Base-by-base conservation (phyloP, 2,888 invertebrate genomes). In the Subacronicta megacephala region DNA sequence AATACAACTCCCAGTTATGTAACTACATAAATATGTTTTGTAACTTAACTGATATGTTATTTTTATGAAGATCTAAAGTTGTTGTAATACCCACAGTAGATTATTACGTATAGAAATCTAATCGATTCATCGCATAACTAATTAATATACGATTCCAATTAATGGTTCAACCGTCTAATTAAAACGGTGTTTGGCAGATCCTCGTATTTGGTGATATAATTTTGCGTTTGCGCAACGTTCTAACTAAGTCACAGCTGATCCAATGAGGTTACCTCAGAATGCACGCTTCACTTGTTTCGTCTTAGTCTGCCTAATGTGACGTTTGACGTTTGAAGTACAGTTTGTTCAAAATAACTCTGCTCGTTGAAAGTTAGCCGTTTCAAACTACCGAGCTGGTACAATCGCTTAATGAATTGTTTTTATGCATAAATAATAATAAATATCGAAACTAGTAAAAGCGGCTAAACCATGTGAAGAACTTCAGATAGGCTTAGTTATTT, bases 211-310 rank as follows among this genome's bases (percentile, higher is more conserved):
- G 23, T 20, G 15, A n/a, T 17, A 16, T 51, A 31, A 18, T 26
- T 42, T 38, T 35, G 40, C 29, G 35, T 7, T 50, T 62, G 18
- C 56, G 45, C 49, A 62, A 62, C 37, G 9, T 10, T 5, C 20
- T 10, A 36, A 45, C 35, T 7, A 36, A 62, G 46, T 44, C 35
- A 55, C 47, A 62, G 43, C 56, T 62, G 47, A 43, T 62, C 49
- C 35, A 50, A 50, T 42, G 56, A 50, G 45, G 49, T 62, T 62
- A 62, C 57, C 26, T 62, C 45, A 50, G 23, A 20, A 26, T 33
- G 29, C 23, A 18, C 12, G 61, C 54, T 62, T 62, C 46, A 61
- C 42, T 54, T 62, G 42, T 35, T 16, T 13, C 10, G 46, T 29
- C 41, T 41, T 58, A 58, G 35, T 23, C 18, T 47, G 20, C 35